Conservation (phyloP, 2,113 vertebrate genomes). For the Ciconia stormi region DNA sequence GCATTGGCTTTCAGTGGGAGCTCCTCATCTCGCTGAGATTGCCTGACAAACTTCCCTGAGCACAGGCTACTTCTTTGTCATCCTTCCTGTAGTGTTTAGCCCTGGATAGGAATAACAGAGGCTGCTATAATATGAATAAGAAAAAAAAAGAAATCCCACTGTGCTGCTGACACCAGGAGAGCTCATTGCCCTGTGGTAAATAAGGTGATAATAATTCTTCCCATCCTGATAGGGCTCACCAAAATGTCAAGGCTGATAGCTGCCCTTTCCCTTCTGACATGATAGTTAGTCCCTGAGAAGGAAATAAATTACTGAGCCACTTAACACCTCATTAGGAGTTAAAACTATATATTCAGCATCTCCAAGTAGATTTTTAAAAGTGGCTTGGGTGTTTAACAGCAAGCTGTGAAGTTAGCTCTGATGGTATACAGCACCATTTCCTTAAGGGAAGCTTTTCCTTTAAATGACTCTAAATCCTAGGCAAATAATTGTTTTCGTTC, state of each 20-base stretch:
- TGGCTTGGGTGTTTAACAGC: neutral
- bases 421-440: neutral
- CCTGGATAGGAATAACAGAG: neutral
- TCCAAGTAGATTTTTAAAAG: neutral
- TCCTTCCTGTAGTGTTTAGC: neutral
- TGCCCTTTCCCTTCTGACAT: slow-evolving; percentile 3
- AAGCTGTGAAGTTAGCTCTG: neutral
- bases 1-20: neutral
- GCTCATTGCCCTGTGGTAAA: neutral
- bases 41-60: neutral
- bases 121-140: neutral
- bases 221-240: neutral
- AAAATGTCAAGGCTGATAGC: neutral
- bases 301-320: neutral
- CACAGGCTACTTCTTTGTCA: neutral
- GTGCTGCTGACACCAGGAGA: neutral
- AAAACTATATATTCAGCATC: neutral
- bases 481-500: neutral
- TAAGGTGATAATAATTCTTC: neutral
- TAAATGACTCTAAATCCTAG: neutral
- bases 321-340: slow-evolving; percentile 13
- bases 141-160: neutral
- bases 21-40: neutral
- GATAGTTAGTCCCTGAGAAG: neutral
- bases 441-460: neutral